Evolutionary conservation across 2,888 invertebrate genomes (phyloP).

Genomic region (Nasonovia ribisnigri): DNA sequence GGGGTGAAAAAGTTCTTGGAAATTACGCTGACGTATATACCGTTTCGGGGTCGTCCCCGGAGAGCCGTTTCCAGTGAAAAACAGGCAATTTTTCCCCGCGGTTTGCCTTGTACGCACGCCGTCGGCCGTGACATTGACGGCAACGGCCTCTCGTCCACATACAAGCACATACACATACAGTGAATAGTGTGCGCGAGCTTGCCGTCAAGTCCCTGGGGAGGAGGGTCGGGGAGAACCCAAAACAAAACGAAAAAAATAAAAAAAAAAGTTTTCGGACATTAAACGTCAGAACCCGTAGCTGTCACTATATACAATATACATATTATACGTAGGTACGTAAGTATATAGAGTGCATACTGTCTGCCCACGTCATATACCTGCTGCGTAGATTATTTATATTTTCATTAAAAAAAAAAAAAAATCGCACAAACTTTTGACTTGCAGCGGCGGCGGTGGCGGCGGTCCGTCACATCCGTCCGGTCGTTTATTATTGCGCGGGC

Average conservation of each 20-base stretch:
- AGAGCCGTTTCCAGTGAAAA: constrained; percentile 57
- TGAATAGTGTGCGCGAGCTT: not conserved
- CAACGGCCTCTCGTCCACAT: not conserved
- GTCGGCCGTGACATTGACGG: constrained; percentile 47
- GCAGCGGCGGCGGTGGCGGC: not conserved
- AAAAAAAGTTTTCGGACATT: constrained; percentile 52
- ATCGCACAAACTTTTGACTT: constrained; percentile 2
- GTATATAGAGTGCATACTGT: not conserved
- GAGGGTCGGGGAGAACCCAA: not conserved
- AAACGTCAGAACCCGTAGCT: constrained; percentile 53
- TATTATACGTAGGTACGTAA: not conserved
- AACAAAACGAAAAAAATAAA: not conserved
- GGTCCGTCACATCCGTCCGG: not conserved
- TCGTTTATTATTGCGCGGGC: not conserved
- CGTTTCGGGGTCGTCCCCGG: constrained; percentile 39
- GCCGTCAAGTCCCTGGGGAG: not conserved
- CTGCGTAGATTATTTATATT: not conserved
- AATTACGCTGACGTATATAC: constrained; percentile 55
- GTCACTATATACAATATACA: not conserved
- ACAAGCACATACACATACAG: not conserved
- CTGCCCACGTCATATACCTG: not conserved
- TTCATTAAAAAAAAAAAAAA: constrained; percentile 26
- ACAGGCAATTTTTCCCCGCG: constrained; percentile 62
- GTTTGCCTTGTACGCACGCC: not conserved
- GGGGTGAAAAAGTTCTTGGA: constrained; percentile 57